Base-by-base conservation (phyloP, 2,888 invertebrate species). In the Masnerella sp. region DNA sequence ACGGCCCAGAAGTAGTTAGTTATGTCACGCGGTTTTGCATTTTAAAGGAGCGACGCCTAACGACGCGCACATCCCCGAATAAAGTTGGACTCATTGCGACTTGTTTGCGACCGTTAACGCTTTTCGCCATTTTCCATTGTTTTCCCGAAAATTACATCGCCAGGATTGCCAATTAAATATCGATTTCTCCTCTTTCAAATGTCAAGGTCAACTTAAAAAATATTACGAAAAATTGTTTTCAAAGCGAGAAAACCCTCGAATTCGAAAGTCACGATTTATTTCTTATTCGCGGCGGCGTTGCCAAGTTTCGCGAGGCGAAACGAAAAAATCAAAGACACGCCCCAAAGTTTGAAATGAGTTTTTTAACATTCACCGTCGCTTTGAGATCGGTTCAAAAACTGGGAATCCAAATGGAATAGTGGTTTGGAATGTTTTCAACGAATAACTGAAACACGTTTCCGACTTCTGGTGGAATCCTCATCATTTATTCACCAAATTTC, bases 11-110 rank as follows among this genome's bases (percentile, higher is more conserved):
- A 80, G 82, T 82, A 81, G 81, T 82, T 82, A 81, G 82, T 83
- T 82, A 81, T 79, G 79, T 80, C 80, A 75, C 69, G 74, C 76
- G 79, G 79, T 81, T 82, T 73, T 81, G 80, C 82, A 83, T 83
- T 81, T 80, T 82, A 81, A 82, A 82, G 79, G 79, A 80, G 80
- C 80, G 73, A 58, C 67, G 79, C 58, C 77, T 80, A 82, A 83
- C 80, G 79, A 82, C 78, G 77, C 79, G 77, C 78, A 77, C 69
- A 71, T 77, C 74, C 75, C 12, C 72, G 79, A 79, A 78, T 74
- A 76, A 78, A 69, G n/a, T n/a, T n/a, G n/a, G n/a, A n/a, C n/a
- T n/a, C n/a, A n/a, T n/a, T n/a, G n/a, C n/a, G n/a, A n/a, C n/a
- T n/a, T n/a, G n/a, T n/a, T n/a, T n/a, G n/a, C n/a, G n/a, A n/a